Evolutionary conservation across 2,113 vertebrate genomes (phyloP).

Genomic region (Malurus melanocephalus): DNA sequence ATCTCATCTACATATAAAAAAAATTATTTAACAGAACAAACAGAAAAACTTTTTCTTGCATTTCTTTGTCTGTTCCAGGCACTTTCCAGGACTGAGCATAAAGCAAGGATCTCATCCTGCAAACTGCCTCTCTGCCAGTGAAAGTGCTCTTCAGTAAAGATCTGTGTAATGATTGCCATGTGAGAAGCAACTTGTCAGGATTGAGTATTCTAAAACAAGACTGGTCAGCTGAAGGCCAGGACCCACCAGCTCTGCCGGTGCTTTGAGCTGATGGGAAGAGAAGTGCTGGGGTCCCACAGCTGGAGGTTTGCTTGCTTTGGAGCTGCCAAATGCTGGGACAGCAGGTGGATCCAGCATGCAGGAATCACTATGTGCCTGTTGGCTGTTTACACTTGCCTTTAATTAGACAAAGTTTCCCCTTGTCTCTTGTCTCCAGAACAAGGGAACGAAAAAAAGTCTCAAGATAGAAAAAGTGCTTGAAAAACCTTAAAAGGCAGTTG

Average conservation of each 20-base stretch:
- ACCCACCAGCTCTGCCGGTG: background rate
- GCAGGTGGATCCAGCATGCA: background rate
- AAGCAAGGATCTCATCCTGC: background rate
- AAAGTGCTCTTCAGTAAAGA: background rate
- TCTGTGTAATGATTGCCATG: background rate
- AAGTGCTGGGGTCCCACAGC: background rate
- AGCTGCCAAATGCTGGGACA: background rate
- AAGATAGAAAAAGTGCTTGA: background rate
- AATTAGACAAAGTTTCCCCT: background rate
- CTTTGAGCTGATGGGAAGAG: background rate
- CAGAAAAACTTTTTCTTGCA: background rate
- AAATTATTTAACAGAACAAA: background rate
- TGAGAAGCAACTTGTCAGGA: background rate
- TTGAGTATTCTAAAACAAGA: background rate
- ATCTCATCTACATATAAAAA: background rate
- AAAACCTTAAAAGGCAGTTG: conserved; percentile 31
- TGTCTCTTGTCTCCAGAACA: background rate
- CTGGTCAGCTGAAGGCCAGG: background rate
- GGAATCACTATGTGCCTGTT: background rate
- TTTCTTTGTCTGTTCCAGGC: background rate
- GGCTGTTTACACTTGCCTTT: background rate
- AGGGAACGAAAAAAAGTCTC: background rate
- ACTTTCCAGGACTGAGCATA: background rate
- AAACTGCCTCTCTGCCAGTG: background rate
- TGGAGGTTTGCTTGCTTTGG: background rate